Base-by-base conservation (phyloP, 2,888 invertebrate species). In the Geophilus truncorum region DNA sequence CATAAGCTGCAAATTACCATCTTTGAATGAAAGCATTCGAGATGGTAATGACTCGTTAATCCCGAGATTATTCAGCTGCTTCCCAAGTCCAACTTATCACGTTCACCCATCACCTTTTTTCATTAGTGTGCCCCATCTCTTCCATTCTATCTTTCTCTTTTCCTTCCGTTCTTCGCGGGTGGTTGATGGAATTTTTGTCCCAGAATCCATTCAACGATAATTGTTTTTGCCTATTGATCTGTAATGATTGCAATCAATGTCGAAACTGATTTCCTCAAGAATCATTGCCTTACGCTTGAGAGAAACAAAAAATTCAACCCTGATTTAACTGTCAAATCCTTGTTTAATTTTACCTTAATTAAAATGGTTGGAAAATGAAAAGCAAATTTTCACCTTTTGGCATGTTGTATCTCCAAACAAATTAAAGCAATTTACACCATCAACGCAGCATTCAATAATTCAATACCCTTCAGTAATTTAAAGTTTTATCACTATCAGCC, bases 221-320 rank as follows among this genome's bases (percentile, higher is more conserved):
- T 62, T 62, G 62, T 62, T 62, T 62, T 62, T 62, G 62, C 62
- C 62, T 62, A 62, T 62, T 62, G 62, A 62, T 62, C 62, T 25
- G 62, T 23, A 62, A 62, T 10, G 23, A 62, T 62, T 62, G 62
- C 62, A 62, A 62, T 62, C 62, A 62, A 62, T 62, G 62, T 62
- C 62, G 62, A 62, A 62, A 25, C 62, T 15, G 62, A 62, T 62
- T 62, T 62, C 62, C 9, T 15, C 9, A 25, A 15, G 25, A 62
- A 25, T 62, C 62, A 25, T 62, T 62, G 25, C 25, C 25, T 15
- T 25, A 21, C 2, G 9, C 62, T 2, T 25, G 10, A 0, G 1
- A 28, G 62, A 62, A 62, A 21, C 21, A 62, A 62, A 62, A 9
- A 6, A 32, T 9, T 32, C 32, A 9, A 32, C 32, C 9, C 9